Evolutionary conservation across 2,797 vertebrate genomes (phyloP).

Genomic region (Cyclopterus lumpus): DNA sequence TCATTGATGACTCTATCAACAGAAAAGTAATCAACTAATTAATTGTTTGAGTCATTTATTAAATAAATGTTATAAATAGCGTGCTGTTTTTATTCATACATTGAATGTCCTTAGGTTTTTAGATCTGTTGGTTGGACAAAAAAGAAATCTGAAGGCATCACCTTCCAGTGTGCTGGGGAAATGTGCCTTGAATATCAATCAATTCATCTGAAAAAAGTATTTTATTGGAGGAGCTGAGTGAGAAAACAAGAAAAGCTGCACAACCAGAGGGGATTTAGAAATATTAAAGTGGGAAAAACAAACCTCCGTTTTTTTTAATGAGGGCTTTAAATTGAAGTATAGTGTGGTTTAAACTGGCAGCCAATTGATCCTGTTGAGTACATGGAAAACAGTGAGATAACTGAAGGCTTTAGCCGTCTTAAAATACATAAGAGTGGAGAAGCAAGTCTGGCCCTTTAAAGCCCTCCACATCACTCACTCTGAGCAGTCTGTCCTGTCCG

Average conservation of each 20-base stretch:
- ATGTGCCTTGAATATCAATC: not conserved
- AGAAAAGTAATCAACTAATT: not conserved
- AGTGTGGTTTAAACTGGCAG: conserved; percentile 61
- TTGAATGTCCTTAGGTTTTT: not conserved
- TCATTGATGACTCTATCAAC: not conserved
- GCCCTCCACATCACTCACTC: conserved; percentile 72
- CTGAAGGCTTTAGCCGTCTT: conserved; percentile 62
- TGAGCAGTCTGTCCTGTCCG: conserved; percentile 72
- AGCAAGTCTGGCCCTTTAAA: conserved; percentile 64
- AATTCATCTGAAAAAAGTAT: not conserved
- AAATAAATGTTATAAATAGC: not conserved
- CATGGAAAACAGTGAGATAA: conserved; percentile 67
- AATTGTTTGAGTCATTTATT: not conserved
- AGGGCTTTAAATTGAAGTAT: conserved; percentile 52
- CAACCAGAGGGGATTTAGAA: conserved; percentile 33
- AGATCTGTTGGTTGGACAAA: not conserved
- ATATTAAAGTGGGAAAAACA: conserved; percentile 51
- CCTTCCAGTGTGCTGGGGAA: not conserved
- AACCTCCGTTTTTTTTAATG: conserved; percentile 45
- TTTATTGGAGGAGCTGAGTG: conserved; percentile 9
- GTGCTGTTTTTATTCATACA: not conserved
- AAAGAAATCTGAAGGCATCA: not conserved
- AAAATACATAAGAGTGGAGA: conserved; percentile 51
- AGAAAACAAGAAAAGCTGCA: conserved; percentile 43
- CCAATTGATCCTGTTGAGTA: conserved; percentile 50